Evolutionary conservation across 2,113 vertebrate species (phyloP).

Genomic region (Xenopus borealis): DNA sequence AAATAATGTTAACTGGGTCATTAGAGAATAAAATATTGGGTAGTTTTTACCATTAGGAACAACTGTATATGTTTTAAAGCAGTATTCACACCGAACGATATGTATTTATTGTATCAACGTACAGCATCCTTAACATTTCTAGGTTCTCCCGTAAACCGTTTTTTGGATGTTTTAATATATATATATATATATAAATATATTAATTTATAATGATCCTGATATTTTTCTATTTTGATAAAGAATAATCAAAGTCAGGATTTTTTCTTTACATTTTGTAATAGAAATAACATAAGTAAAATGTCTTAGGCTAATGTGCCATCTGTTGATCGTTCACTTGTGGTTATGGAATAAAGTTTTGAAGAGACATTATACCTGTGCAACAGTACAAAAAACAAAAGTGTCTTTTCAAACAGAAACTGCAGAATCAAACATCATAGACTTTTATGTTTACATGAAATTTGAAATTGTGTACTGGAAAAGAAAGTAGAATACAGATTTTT

Average conservation of each 20-base stretch:
- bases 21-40: conserved; percentile 62
- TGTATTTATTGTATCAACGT: conserved; percentile 99
- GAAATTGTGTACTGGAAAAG: conserved; percentile 67
- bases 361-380: conserved; percentile 68
- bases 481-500: conserved; percentile 78
- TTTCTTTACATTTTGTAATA: conserved; percentile 69
- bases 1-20: conserved; percentile 68
- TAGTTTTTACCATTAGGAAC: conserved; percentile 83
- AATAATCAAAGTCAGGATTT: conserved; percentile 76
- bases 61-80: conserved; percentile 82
- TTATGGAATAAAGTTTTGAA: conserved; percentile 70
- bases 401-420: conserved; percentile 70
- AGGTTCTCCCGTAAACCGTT: conserved; percentile 68
- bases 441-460: conserved; percentile 64
- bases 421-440: conserved; percentile 64
- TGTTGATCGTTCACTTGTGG: conserved; percentile 68
- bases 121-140: conserved; percentile 89
- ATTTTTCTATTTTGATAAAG: conserved; percentile 86
- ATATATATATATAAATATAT: conserved; percentile 99
- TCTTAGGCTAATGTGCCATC: conserved; percentile 72
- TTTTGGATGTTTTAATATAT: conserved; percentile 96
- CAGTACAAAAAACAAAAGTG: conserved; percentile 71
- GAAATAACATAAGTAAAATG: conserved; percentile 87
- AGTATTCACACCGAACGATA: conserved; percentile 83
- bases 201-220: conserved; percentile 99